Percentiles rank a stretch among this genome's conserved stretches.
Conservation (phyloP, 2,888 invertebrate species). For the Tridacna gigas region DNA sequence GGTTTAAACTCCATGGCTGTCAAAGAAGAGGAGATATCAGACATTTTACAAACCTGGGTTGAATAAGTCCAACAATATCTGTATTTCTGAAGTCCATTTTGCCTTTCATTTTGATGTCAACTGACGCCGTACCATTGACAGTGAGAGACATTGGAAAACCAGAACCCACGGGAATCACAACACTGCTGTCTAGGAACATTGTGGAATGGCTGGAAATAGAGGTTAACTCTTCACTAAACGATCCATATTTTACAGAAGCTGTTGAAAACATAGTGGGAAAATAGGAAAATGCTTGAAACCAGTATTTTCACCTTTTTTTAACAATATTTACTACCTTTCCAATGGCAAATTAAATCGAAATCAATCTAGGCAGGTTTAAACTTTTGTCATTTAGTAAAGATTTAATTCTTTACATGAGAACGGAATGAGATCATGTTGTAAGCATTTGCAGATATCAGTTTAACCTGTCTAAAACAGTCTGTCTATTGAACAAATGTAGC, state of each 20-base stretch:
- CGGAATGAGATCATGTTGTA: background rate
- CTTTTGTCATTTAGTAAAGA: background rate
- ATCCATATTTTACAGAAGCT: too few species aligned
- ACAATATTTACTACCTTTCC: background rate
- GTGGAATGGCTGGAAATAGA: constrained; percentile 88
- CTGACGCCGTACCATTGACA: constrained; percentile 93
- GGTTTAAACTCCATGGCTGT: background rate
- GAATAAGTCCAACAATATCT: constrained; percentile 92
- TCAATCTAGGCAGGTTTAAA: too few species aligned
- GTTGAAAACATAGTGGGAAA: background rate
- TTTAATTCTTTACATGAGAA: background rate
- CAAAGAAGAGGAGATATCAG: background rate
- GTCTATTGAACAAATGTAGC: too few species aligned
- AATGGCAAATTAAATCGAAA: too few species aligned
- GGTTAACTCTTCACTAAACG: too few species aligned
- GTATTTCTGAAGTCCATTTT: constrained; percentile 89
- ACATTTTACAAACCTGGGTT: constrained; percentile 86
- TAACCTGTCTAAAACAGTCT: too few species aligned
- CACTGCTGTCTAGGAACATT: constrained; percentile 94
- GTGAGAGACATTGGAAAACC: constrained; percentile 94
- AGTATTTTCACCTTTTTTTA: background rate
- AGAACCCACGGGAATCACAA: constrained; percentile 92
- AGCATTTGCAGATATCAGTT: too few species aligned
- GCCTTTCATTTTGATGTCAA: constrained; percentile 93
- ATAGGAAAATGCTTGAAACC: background rate